Evolutionary conservation across 2,888 invertebrate genomes (phyloP), one percentile per base, ranked within the genome.

Genomic region (Arctia plantaginis): DNA sequence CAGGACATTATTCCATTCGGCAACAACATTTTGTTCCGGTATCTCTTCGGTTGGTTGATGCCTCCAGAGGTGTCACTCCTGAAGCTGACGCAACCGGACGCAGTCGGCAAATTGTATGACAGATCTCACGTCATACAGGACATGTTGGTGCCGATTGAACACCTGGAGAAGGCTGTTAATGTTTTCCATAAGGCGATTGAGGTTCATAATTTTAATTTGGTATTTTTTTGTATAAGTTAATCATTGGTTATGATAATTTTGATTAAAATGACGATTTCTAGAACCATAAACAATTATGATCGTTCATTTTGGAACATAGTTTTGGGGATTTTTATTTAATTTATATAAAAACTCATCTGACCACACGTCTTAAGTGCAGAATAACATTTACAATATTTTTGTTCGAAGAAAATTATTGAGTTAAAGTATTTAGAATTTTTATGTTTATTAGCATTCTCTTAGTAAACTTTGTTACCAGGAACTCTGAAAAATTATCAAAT

Each of bases 1-100:
- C 91, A 98, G 97, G 98, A 98, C 82, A 98, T 98, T 70, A 96
- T 98, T 74, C 97, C 98, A 0, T 98, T 98, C 90, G 98, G 98
- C 39, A 98, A 98, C 92, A 96, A 97, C 87, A 88, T 95, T 0
- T 51, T 98, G 44, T 98, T 98, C 93, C 97, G 98, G 0, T 96
- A 95, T 80, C 90, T 98, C 20, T 95, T 98, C 75, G 98, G 98
- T 0, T 98, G 98, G 98, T 93, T 98, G 93, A 97, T 98, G 93
- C 98, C 98, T 0, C 98, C 98, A 0, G 98, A 98, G 90, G 97
- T 98, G 18, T 97, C 98, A 0, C 94, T 98, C 15, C 93, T 98
- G 78, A 98, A 98, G 91, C 92, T 98, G 80, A 98, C 98, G 0
- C 98, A 98, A 89, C 97, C 97, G 0, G 94, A 97, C 67, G 96